Evolutionary conservation across 64 coral and sea anemone species (phyloP).

Genomic region (Actinia tenebrosa): DNA sequence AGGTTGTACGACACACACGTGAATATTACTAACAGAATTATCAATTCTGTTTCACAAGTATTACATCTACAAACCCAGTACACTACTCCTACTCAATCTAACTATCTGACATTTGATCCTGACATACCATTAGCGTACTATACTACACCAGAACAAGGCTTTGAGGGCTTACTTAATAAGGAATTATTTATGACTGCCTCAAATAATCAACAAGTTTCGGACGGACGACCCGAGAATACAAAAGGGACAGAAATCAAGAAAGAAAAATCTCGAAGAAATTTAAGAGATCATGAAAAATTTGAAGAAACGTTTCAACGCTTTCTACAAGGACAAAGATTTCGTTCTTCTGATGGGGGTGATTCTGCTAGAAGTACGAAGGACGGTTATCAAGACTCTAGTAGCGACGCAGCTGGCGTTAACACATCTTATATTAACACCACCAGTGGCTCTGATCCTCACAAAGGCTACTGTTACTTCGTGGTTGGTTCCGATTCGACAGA

Average conservation of each 20-base stretch:
- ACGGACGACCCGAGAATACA: not conserved
- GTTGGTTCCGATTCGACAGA: not conserved
- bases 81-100: not conserved
- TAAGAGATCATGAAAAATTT: not conserved
- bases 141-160: slow-evolving; percentile 14
- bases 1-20: not conserved
- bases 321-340: not conserved
- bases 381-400: not conserved
- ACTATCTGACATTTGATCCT: not conserved
- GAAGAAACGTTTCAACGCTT: not conserved
- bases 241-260: not conserved
- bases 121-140: not conserved
- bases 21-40: slow-evolving; percentile 7
- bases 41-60: not conserved
- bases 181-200: not conserved
- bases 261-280: not conserved
- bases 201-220: not conserved
- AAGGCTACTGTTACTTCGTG: not conserved
- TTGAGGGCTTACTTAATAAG: not conserved
- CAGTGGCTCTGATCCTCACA: not conserved
- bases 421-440: not conserved
- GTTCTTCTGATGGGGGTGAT: not conserved
- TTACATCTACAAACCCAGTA: not conserved
- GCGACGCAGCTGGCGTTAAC: not conserved
- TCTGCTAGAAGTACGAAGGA: not conserved